These are phyloP conservation scores for Hypothenemus hampei DNA, from an alignment of 1,140 invertebrate species.

Conservation along the genomic window DNA sequence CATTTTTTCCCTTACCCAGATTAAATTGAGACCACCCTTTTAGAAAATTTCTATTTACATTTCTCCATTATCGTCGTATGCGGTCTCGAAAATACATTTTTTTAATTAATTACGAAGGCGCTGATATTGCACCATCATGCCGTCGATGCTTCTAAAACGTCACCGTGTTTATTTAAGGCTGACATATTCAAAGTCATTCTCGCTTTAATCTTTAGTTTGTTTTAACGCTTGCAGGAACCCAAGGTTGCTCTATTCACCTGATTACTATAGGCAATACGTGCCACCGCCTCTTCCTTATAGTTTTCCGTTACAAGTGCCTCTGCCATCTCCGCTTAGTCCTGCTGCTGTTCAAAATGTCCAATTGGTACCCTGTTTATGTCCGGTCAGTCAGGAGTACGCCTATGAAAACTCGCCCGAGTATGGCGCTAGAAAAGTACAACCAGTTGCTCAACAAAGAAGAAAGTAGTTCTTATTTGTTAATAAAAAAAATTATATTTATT, in stretches of 20 bases:
- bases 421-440: conserved; percentile 11
- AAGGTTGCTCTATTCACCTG: conserved; percentile 11
- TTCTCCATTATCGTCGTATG: conserved; percentile 7
- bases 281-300: conserved; percentile 10
- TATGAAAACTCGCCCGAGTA: conserved; percentile 18
- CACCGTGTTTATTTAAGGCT: conserved; percentile 6
- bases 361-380: conserved; percentile 53
- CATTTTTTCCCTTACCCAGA: neutral
- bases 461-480: too few species aligned
- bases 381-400: conserved; percentile 32
- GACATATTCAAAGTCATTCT: neutral
- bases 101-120: neutral
- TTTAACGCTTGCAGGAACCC: conserved; percentile 14
- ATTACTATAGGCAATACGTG: conserved; percentile 16
- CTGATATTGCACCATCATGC: neutral
- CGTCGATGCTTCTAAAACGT: conserved; percentile 1
- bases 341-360: conserved; percentile 46
- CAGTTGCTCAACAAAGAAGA: conserved; percentile 10
- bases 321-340: conserved; percentile 29
- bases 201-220: neutral
- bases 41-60: conserved; percentile 2
- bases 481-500: neutral
- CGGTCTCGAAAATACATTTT: neutral
- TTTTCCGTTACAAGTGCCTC: conserved; percentile 36
- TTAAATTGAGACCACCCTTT: neutral